Percentiles rank a stretch among this genome's conserved stretches.
Conservation (phyloP, 1,140 invertebrate species). For the fruit fly (Drosophila melanogaster) region Release_6_plus_ISO1_MT NT_037436.4:15825501-15826000, state of each 20-base stretch:
- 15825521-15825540: constrained; percentile 59
- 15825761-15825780: neutral
- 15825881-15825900: constrained; percentile 53
- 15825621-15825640: constrained; percentile 56
- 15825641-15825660: constrained; percentile 49
- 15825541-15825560: constrained; percentile 62
- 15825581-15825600: constrained; percentile 51
- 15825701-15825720: constrained; percentile 37
- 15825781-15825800: constrained; percentile 18
- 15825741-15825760: neutral
- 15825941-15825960: constrained; percentile 54
- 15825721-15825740: constrained; percentile 1
- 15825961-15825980: constrained; percentile 44
- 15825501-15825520: constrained; percentile 30
- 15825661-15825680: constrained; percentile 53
- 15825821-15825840: constrained; percentile 74
- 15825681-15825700: constrained; percentile 50
- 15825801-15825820: constrained; percentile 20
- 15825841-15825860: constrained; percentile 67
- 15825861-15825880: constrained; percentile 79
- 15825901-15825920: constrained; percentile 63
- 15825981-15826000: constrained; percentile 48
- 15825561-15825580: constrained; percentile 77
- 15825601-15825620: constrained; percentile 54
- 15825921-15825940: constrained; percentile 80